Evolutionary conservation across 2,113 vertebrate species (phyloP).

Genomic region (Pelecanus crispus): DNA sequence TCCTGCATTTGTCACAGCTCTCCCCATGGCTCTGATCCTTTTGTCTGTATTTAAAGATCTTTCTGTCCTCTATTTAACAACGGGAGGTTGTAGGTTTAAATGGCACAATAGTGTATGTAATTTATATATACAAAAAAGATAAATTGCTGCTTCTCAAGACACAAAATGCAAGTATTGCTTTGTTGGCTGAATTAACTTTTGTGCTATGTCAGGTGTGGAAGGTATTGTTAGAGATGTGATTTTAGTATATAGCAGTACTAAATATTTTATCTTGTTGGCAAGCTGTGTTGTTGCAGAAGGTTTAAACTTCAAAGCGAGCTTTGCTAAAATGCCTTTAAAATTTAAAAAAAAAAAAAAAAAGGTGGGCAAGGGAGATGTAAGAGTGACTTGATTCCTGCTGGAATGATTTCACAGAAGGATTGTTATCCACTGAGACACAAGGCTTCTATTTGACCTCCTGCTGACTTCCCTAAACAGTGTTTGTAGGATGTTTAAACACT

Average conservation of each 20-base stretch:
- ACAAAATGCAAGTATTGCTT: constrained; percentile 25
- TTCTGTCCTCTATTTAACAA: not conserved
- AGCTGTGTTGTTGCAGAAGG: not conserved
- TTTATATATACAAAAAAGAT: constrained; percentile 44
- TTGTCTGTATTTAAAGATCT: constrained; percentile 34
- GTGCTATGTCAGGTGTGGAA: constrained; percentile 46
- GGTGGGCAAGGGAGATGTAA: constrained; percentile 29
- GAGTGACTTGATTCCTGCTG: constrained; percentile 22
- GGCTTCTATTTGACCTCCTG: constrained; percentile 56
- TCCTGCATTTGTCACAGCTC: constrained; percentile 16
- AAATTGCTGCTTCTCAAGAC: not conserved
- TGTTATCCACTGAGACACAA: constrained; percentile 52
- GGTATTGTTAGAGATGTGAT: constrained; percentile 44
- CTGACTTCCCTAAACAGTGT: constrained; percentile 53
- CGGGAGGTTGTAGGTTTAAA: constrained; percentile 34
- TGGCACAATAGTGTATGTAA: constrained; percentile 31
- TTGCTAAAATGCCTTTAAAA: constrained; percentile 47
- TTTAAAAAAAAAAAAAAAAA: not conserved
- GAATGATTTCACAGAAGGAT: constrained; percentile 51
- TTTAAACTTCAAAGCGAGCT: constrained; percentile 55
- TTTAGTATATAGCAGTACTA: constrained; percentile 40
- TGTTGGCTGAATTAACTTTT: constrained; percentile 55
- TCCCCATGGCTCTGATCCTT: constrained; percentile 57
- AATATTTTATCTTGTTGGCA: constrained; percentile 59
- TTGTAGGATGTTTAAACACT: constrained; percentile 52